Base-by-base conservation (phyloP, 2,888 invertebrate genomes). In the Cephus sareptanus region DNA sequence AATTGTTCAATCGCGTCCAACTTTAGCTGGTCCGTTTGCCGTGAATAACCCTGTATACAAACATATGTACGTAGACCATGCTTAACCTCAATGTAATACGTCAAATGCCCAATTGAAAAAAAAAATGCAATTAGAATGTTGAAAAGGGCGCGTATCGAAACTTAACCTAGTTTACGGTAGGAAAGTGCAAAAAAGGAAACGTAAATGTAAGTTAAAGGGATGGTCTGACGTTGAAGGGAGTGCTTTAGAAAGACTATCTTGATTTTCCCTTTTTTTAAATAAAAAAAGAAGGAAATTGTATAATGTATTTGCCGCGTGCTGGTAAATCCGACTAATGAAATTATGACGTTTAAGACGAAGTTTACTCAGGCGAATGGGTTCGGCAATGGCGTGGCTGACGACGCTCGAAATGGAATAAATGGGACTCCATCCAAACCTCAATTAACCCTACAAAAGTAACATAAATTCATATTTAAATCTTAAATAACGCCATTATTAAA, bases 401-500 rank as follows among this genome's bases (percentile, higher is more conserved):
- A 35, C 37, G 34, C 70, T 76, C 71, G 75, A 77, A 69, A 37
- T 77, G 78, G 76, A 79, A 82, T 82, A 81, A 84, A 82, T 82
- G 81, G 82, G 79, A 75, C 56, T 68, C 74, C 76, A 75, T 69
- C 75, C 81, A 76, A 86, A 86, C 86, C 86, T 86, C 84, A 87
- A 87, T 87, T 86, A 87, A 87, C 83, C 84, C 82, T 78, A 81
- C 83, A 80, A 85, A 86, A 86, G 83, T 85, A 83, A 85, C 81
- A 81, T 75, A 79, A 83, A 84, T 86, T 85, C 84, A 81, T 85
- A 87, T 87, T 87, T 83, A 85, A 86, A 86, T 85, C 81, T 85
- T 81, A 81, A 85, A 82, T 83, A 78, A 76, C 80, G 75, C 73
- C 74, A 79, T 81, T 78, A 81, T 77, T 78, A 76, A 76, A 75